These are phyloP conservation scores for Ctenochaetus hawaiiensis DNA, from an alignment of 2,797 vertebrate species.

Conservation along the genomic window DNA sequence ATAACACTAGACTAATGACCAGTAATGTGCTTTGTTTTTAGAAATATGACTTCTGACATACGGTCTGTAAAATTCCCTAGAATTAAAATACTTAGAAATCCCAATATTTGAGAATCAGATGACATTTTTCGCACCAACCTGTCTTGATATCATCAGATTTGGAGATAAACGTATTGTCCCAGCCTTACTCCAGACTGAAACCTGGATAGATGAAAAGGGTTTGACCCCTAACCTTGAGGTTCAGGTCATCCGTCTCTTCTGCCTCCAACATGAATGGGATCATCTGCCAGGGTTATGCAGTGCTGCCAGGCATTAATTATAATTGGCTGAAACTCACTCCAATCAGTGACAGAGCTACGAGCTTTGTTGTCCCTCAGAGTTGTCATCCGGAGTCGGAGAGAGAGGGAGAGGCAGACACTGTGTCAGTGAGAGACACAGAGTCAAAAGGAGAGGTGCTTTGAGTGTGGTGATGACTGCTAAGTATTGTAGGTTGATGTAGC, in stretches of 20 bases:
- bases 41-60: too few species aligned
- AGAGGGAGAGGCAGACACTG: constrained; percentile 40
- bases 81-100: too few species aligned
- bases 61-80: too few species aligned
- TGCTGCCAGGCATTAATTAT: constrained; percentile 70
- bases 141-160: too few species aligned
- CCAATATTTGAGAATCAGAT: too few species aligned
- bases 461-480: constrained; percentile 64
- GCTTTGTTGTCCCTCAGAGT: constrained; percentile 70
- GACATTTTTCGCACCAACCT: too few species aligned
- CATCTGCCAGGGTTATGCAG: constrained; percentile 56
- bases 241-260: constrained; percentile 52
- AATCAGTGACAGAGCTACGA: constrained; percentile 69
- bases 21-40: too few species aligned
- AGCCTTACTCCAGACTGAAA: constrained; percentile 25
- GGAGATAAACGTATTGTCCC: too few species aligned
- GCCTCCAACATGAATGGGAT: constrained; percentile 28
- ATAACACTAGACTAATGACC: too few species aligned
- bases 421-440: constrained; percentile 52
- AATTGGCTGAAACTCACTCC: constrained; percentile 62
- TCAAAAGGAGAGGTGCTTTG: constrained; percentile 55
- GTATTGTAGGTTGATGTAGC: constrained; percentile 64
- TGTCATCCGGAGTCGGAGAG: constrained; percentile 51
- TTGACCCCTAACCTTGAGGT: constrained; percentile 59
- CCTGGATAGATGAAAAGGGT: constrained; percentile 49